A percentile compares a stretch with the other conserved stretches of the same genome.
phyloP scores from a whole-genome alignment of 2,888 invertebrate genomes.

The Ectemnius cavifrons region DNA sequence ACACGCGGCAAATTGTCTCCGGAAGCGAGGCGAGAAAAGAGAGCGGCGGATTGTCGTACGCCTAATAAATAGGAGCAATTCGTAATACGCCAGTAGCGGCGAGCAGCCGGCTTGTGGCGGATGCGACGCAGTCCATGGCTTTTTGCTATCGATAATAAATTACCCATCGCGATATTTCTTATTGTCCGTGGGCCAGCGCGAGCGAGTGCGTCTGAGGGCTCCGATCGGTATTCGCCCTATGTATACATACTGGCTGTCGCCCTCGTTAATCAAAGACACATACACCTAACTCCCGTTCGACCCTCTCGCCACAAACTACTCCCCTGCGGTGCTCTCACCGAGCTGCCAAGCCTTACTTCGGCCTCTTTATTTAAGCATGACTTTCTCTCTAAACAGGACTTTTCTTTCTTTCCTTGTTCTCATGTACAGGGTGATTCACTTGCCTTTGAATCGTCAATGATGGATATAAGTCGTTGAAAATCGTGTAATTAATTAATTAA shows the following conservation, averaged over 20 bases:
- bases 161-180: constrained; percentile 76
- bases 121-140: constrained; percentile 58
- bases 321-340: constrained; percentile 31
- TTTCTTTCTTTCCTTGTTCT: too few species aligned
- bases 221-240: constrained; percentile 67
- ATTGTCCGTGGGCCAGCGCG: constrained; percentile 70
- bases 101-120: constrained; percentile 51
- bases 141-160: constrained; percentile 76
- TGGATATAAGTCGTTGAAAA: too few species aligned
- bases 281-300: constrained; percentile 38
- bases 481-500: too few species aligned
- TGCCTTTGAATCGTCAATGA: too few species aligned
- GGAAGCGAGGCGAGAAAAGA: constrained; percentile 16
- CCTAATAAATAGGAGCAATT: constrained; percentile 74
- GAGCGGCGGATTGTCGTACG: constrained; percentile 53
- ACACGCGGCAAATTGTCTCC: constrained; percentile 21
- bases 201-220: constrained; percentile 74
- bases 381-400: background rate
- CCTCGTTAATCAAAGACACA: constrained; percentile 73
- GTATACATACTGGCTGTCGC: constrained; percentile 65
- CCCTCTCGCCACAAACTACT: constrained; percentile 39
- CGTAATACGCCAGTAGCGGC: constrained; percentile 64
- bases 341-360: constrained; percentile 25
- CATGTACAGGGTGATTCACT: too few species aligned
- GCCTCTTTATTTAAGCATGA: background rate